Evolutionary conservation across 1,140 invertebrate genomes (phyloP), one percentile per base, ranked within the genome.

Genomic region (Drosophila repleta): DNA sequence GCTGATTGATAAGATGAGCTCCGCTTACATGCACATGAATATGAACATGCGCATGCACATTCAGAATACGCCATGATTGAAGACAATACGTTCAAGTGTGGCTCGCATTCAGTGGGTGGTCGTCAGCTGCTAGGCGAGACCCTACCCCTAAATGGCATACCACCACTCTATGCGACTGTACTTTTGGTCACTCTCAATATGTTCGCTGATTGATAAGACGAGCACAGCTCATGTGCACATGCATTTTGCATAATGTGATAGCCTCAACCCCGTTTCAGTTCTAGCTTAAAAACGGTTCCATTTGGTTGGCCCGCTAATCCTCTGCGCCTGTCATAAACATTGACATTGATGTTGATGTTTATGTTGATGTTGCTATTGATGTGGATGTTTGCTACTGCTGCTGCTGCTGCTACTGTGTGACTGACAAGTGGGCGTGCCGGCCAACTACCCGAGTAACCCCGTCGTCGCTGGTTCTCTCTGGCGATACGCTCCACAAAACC

Each of bases 291-390:
- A 83, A 76, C 80, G 57, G 76, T 84, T 84, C 81, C 81, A 51
- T 77, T 69, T 78, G 83, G 82, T 52, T 87, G 82, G 66, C 71
- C 66, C 79, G 82, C 82, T 87, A 87, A 87, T 87, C 82, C 78
- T 79, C 70, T 82, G 83, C 71, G 82, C 82, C 82, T 87, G 82
- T 87, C 82, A 87, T 87, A 87, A 87, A 70, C 82, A 87, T 84
- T 87, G 82, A 87, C 83, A 76, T 87, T 87, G 82, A 87, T 87
- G 82, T 58, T 63, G 78, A 48, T 61, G 72, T 17, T 60, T 35
- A 17, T 49, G 63, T 41, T 58, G 53, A 18, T 29, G 81, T 57
- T 63, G 73, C 43, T 61, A 65, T 17, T 58, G 45, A 21, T 49
- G 63, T 41, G 17, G 35, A 18, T 29, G 5, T 15, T 41, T 35